Base-by-base conservation (phyloP, 2,888 invertebrate genomes). In the Dryomyza anilis region DNA sequence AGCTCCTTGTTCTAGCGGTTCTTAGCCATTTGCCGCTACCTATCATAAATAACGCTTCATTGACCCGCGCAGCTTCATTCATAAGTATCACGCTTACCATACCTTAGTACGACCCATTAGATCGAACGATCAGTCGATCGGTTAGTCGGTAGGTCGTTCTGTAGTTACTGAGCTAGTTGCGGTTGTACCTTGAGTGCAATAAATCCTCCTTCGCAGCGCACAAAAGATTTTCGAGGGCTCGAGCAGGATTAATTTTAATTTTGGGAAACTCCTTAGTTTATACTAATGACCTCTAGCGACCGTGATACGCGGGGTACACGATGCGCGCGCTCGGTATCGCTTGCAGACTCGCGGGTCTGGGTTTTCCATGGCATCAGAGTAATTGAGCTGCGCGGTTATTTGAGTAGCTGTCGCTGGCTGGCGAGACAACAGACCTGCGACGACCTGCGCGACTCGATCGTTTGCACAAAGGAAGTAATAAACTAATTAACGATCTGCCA, bases 401-500 rank as follows among this genome's bases (percentile, higher is more conserved):
- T 23, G 2, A 29, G 3, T 29, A n/a, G 5, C 14, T 27, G 14
- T 52, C 14, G 6, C 23, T 27, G 25, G 50, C n/a, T 6, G 50
- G 25, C 29, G 39, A 7, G 39, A 12, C 39, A 7, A 8, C n/a
- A n/a, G 33, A 12, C 7, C 33, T 12, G 33, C 27, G 27, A n/a
- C 25, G n/a, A n/a, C n/a, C n/a, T n/a, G n/a, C 25, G n/a, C 29
- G 29, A n/a, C 27, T 52, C 36, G 36, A 30, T 36, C 23, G 10
- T 14, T 3, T n/a, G 19, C 43, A 29, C 61, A 53, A 53, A 53
- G 50, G 14, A 43, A 46, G 29, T 23, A 52, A 52, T 61, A 53
- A 61, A 61, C 29, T 53, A 61, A 61, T 61, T 61, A 61, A 43
- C 61, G 61, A 33, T 53, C 21, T 12, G 30, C 61, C 61, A 43